Evolutionary conservation across 2,888 invertebrate species (phyloP).

Genomic region (Acanthacorydalis orientalis): DNA sequence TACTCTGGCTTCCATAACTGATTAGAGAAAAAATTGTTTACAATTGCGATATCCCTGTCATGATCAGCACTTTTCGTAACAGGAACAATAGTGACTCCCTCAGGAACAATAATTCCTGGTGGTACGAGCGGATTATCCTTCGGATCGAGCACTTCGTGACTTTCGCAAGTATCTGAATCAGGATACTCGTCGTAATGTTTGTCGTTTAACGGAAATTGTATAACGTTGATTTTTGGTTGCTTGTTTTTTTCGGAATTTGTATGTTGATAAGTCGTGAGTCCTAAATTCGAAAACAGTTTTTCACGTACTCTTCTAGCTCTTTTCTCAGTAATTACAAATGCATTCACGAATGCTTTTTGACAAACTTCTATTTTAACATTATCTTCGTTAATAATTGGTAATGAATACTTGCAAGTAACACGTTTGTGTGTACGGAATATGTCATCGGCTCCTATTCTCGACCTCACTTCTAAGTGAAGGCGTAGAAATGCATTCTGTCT

Average conservation of each 20-base stretch:
- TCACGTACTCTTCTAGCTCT: constrained; percentile 31
- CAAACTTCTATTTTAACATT: constrained; percentile 28
- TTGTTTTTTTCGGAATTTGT: constrained; percentile 16
- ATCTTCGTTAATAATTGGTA: constrained; percentile 21
- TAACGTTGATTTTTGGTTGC: constrained; percentile 13
- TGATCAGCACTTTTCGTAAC: constrained; percentile 26
- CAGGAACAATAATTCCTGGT: constrained; percentile 26
- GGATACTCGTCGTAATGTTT: constrained; percentile 9
- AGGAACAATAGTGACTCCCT: constrained; percentile 28
- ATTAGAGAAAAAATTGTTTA: constrained; percentile 34
- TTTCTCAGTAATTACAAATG: constrained; percentile 35
- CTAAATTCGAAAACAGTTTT: constrained; percentile 28
- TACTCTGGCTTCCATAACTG: constrained; percentile 38
- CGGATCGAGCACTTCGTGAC: constrained; percentile 15
- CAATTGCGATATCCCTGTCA: constrained; percentile 31
- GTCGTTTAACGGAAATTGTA: constrained; percentile 11
- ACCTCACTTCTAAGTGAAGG: constrained; percentile 30
- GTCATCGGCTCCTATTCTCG: constrained; percentile 18
- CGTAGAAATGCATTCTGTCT: constrained; percentile 31
- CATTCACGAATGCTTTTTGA: constrained; percentile 35
- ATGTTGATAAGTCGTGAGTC: constrained; percentile 26
- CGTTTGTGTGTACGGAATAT: constrained; percentile 23
- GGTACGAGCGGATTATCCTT: constrained; percentile 26
- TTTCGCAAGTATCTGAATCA: constrained; percentile 10
- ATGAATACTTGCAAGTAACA: constrained; percentile 34